Evolutionary conservation across 2,888 invertebrate species (phyloP), one percentile per base, ranked within the genome.

Genomic region (Lysandra coridon): DNA sequence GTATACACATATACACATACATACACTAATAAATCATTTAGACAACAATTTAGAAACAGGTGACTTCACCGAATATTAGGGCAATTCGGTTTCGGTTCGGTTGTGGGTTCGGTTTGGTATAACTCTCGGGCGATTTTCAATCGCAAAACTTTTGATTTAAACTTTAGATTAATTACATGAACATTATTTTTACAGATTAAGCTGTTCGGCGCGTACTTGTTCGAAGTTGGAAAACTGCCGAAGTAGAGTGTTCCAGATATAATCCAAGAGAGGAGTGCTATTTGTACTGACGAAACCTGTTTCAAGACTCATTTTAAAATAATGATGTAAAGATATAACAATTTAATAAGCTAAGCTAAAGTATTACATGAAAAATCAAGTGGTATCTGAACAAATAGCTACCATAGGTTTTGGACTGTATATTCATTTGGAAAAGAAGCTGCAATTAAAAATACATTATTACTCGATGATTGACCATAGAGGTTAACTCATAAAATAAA

Each of bases 141-240:
- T 69, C n/a, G 30, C 7, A 3, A 69, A 69, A 69, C 17, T 57
- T 14, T 57, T 57, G 49, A 49, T 57, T 57, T 17, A 17, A 57
- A 57, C 57, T 53, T 53, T 57, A 57, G 17, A 57, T 57, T 17
- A 57, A 4, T 57, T 17, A 57, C 14, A 57, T 17, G 14, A 17
- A 49, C 10, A 40, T 73, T 17, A 40, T 44, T 84, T 84, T 96
- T 96, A 81, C 95, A 98, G 98, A 98, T 98, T 1, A 99, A 99
- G 94, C 92, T 99, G 79, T 95, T 99, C 85, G 98, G 97, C 57
- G 98, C 99, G 37, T 99, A 99, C 90, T 92, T 99, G 81, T 96
- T 97, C 86, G 98, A 99, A 95, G 96, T 97, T 33, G 91, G 95
- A 80, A 95, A 95, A 84, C 91, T 96, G 53, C 86, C 91, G 2